phyloP scores from a whole-genome alignment of 2,113 vertebrate species.

The Vireo altiloquus region DNA sequence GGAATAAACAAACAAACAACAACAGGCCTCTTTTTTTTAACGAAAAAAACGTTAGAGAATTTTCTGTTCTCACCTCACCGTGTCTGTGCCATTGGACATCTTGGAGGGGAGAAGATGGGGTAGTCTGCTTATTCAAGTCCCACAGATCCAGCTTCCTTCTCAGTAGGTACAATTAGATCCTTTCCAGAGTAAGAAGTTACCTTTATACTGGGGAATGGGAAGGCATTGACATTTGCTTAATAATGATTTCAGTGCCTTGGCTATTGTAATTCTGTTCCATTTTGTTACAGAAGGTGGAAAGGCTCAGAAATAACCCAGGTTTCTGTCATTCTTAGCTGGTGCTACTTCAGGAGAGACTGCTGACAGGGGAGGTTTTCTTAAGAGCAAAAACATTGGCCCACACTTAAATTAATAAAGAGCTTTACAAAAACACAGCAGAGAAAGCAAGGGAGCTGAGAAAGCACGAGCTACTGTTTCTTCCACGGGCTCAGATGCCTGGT shows the following conservation, averaged over 20 bases:
- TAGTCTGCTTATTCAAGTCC: background rate
- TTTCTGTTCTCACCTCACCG: constrained; percentile 3
- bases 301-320: background rate
- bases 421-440: background rate
- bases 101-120: background rate
- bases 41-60: background rate
- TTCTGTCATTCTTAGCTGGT: background rate
- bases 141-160: background rate
- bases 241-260: background rate
- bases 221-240: background rate
- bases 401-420: constrained; percentile 19
- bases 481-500: rapidly evolving
- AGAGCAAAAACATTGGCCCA: background rate
- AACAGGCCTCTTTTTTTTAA: background rate
- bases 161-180: background rate
- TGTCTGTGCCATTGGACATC: background rate
- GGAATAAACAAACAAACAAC: constrained; percentile 45
- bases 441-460: background rate
- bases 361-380: background rate
- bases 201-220: background rate
- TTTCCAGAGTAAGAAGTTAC: background rate
- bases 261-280: background rate
- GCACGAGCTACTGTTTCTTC: background rate
- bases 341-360: background rate
- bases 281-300: background rate